A percentile compares a stretch with the other conserved stretches of the same genome.
Evolutionary conservation across 2,113 vertebrate species (phyloP).

Genomic region (Paracanthobrama guichenoti): DNA sequence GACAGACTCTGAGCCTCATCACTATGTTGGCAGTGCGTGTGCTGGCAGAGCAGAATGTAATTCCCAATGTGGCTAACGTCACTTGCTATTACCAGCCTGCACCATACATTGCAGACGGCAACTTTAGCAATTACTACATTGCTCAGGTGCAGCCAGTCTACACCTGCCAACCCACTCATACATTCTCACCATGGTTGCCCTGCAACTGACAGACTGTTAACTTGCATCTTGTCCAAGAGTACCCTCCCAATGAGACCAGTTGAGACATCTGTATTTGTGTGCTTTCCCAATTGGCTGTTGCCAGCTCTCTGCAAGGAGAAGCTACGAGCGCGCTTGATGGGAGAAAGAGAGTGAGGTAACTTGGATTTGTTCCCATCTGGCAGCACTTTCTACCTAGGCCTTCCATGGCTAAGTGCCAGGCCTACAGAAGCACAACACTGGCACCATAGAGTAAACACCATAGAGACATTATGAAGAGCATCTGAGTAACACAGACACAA

Average conservation of each 20-base stretch:
- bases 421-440: conserved; percentile 35
- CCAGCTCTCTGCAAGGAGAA: not conserved
- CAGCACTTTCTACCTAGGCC: conserved; percentile 2
- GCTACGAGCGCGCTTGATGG: not conserved
- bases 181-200: conserved; percentile 90
- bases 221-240: not conserved
- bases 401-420: conserved; percentile 12
- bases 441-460: not conserved
- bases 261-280: not conserved
- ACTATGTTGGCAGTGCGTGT: conserved; percentile 90
- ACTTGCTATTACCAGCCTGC: conserved; percentile 99
- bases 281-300: not conserved
- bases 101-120: conserved; percentile 91
- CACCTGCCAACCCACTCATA: conserved; percentile 82
- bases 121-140: conserved; percentile 98
- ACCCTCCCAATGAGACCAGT: not conserved
- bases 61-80: conserved; percentile 94
- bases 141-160: conserved; percentile 94
- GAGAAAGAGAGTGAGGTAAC: conserved; percentile 24
- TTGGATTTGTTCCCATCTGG: conserved; percentile 38
- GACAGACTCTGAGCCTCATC: conserved; percentile 94
- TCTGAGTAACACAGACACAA: not conserved
- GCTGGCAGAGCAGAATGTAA: conserved; percentile 93
- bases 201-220: conserved; percentile 81
- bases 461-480: not conserved